phyloP scores from a whole-genome alignment of 1,140 invertebrate genomes.

The Drosophila nebulosa region DNA sequence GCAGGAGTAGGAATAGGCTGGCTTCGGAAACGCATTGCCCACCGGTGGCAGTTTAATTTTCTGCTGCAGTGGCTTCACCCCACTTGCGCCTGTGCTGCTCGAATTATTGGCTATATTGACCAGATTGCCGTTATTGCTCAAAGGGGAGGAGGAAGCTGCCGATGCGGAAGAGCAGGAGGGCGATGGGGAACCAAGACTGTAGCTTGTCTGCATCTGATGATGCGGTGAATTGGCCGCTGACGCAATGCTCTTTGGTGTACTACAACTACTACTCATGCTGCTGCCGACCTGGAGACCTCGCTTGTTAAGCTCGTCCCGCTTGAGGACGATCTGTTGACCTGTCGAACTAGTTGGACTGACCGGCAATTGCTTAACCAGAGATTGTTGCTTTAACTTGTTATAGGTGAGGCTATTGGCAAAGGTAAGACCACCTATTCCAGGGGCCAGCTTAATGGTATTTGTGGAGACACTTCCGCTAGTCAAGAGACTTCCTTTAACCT shows the following conservation, averaged over 20 bases:
- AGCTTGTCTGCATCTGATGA: constrained; percentile 51
- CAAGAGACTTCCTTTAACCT: constrained; percentile 40
- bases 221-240: constrained; percentile 65
- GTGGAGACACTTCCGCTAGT: constrained; percentile 25
- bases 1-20: constrained; percentile 98
- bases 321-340: constrained; percentile 47
- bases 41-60: constrained; percentile 81
- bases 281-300: constrained; percentile 36
- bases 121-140: constrained; percentile 42
- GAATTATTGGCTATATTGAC: constrained; percentile 32
- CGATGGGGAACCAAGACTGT: constrained; percentile 51
- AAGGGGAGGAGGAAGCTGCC: constrained; percentile 31
- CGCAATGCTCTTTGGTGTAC: constrained; percentile 74
- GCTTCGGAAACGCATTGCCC: constrained; percentile 93
- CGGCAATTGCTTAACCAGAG: constrained; percentile 39
- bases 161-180: constrained; percentile 38
- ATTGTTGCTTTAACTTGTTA: constrained; percentile 75
- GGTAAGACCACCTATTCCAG: constrained; percentile 79
- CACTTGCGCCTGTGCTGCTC: not conserved
- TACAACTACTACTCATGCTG: constrained; percentile 19
- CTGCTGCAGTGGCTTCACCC: constrained; percentile 81
- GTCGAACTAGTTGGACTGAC: not conserved
- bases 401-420: constrained; percentile 78
- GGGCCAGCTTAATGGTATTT: constrained; percentile 75
- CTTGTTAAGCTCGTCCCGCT: constrained; percentile 55